These are phyloP conservation scores for Phaenicophaeus curvirostris DNA, from an alignment of 2,797 vertebrate genomes.

Conservation along the genomic window DNA sequence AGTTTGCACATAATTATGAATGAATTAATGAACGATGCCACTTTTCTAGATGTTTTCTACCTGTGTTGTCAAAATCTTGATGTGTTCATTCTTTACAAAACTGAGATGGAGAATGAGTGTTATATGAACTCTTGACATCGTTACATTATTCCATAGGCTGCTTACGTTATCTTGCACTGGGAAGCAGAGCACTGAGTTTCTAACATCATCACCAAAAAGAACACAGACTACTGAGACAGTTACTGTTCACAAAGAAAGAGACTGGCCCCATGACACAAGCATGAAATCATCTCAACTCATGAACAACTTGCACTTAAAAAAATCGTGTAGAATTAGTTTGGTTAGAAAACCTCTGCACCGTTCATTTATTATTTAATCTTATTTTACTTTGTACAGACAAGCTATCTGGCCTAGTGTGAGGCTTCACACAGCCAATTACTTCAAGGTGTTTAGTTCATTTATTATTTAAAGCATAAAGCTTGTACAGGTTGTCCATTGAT, in stretches of 20 bases:
- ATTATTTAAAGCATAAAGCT: constrained; percentile 88
- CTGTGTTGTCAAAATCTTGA: background rate
- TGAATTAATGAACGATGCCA: constrained; percentile 13
- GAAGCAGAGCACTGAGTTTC: background rate
- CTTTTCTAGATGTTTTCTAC: constrained; percentile 33
- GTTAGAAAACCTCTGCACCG: constrained; percentile 76
- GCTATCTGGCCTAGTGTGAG: constrained; percentile 81
- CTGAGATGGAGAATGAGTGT: background rate
- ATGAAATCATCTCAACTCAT: constrained; percentile 36
- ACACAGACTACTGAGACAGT: background rate
- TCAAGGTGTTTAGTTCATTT: constrained; percentile 89
- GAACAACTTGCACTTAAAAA: constrained; percentile 38
- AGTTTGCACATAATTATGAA: background rate
- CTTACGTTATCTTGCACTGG: background rate
- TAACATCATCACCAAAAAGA: constrained; percentile 3
- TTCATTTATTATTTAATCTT: constrained; percentile 92
- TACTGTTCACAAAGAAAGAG: constrained; percentile 53
- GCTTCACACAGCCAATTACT: constrained; percentile 86
- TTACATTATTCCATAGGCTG: background rate
- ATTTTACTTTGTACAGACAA: constrained; percentile 88
- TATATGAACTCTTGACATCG: background rate
- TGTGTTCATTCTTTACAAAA: constrained; percentile 15
- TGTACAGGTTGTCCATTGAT: constrained; percentile 84
- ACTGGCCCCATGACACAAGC: constrained; percentile 13
- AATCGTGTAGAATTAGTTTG: constrained; percentile 60